Conservation (phyloP, 2,888 invertebrate species). For the Cordylochernes scorpioides region DNA sequence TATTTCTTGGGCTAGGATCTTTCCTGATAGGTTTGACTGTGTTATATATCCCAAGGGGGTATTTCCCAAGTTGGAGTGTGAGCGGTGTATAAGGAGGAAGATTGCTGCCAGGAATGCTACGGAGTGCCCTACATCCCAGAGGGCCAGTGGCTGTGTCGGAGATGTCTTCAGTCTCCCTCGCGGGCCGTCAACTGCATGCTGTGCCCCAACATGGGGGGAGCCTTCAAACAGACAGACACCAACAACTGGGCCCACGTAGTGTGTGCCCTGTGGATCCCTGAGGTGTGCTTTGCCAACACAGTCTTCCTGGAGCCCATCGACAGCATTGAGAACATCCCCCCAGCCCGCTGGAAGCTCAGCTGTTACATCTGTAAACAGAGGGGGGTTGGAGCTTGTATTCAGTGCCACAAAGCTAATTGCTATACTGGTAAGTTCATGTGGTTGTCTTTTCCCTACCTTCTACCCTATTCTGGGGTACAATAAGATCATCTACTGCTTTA, state of each 20-base stretch:
- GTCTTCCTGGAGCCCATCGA: slow-evolving; percentile 91
- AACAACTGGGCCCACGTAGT: slow-evolving; percentile 94
- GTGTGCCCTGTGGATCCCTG: slow-evolving; percentile 96
- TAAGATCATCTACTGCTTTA: too few relatives aligned
- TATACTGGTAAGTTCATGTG: slow-evolving; percentile 47
- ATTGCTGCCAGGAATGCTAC: slow-evolving; percentile 60
- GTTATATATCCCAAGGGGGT: too few relatives aligned
- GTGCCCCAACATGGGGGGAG: slow-evolving; percentile 90
- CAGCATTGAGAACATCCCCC: slow-evolving; percentile 79
- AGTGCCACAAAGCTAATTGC: slow-evolving; percentile 85
- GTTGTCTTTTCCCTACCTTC: too few relatives aligned
- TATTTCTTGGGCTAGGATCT: too few relatives aligned
- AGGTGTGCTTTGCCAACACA: slow-evolving; percentile 86
- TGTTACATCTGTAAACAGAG: slow-evolving; percentile 89
- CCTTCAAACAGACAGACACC: slow-evolving; percentile 90
- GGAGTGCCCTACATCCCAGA: slow-evolving; percentile 91
- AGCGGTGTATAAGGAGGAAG: too few relatives aligned
- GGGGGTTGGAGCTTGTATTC: slow-evolving; percentile 82
- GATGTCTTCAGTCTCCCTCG: slow-evolving; percentile 86
- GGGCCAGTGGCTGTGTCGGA: slow-evolving; percentile 86
- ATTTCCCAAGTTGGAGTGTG: too few relatives aligned
- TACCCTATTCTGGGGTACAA: too few relatives aligned
- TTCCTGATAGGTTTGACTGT: too few relatives aligned
- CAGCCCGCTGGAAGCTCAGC: slow-evolving; percentile 79
- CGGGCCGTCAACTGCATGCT: slow-evolving; percentile 86